Evolutionary conservation across 2,888 invertebrate species (phyloP), one percentile per base, ranked within the genome.

Genomic region (Blera fallax): DNA sequence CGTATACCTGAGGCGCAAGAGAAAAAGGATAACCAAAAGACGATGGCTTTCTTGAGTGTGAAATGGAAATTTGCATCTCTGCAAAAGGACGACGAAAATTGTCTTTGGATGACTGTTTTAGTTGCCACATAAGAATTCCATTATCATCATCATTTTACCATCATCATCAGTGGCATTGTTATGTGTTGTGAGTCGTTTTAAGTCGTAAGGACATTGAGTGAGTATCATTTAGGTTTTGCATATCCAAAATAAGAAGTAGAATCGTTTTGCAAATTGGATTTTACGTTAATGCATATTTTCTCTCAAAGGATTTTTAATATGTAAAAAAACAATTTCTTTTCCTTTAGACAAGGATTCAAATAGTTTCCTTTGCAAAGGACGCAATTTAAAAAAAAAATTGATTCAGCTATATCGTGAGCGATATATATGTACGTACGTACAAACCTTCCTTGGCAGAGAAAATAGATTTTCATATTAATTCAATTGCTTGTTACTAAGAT

Each of bases 91-190:
- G 50, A 70, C 60, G 50, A 48, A 67, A 37, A 69, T 77, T 52
- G 60, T 74, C 64, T 54, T 74, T 74, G 40, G 37, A 65, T 72
- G 62, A 40, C 72, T 58, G 14, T 50, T 80, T 34, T 60, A 72
- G 65, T 67, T 67, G 40, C 58, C 65, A 72, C 58, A 80, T 73
- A 80, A 73, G 67, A 60, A 67, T 60, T 73, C 67, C 80, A 80
- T 73, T 80, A 67, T 80, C 72, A 34, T 58, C 79, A 65, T 24
- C 65, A 73, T 72, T 72, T 72, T 56, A 40, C 18, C 40, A 43
- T 79, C 64, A 54, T 62, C 56, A 72, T 45, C 52, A 40, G 70
- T 72, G 32, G 58, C 8, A 48, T 40, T 79, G 72, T 65, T 50
- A 11, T 60, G 58, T 52, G 58, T 52, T 58, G 48, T 50, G 43